Evolutionary conservation across 1,140 invertebrate species (phyloP).

Genomic region (Drosophila tristis): DNA sequence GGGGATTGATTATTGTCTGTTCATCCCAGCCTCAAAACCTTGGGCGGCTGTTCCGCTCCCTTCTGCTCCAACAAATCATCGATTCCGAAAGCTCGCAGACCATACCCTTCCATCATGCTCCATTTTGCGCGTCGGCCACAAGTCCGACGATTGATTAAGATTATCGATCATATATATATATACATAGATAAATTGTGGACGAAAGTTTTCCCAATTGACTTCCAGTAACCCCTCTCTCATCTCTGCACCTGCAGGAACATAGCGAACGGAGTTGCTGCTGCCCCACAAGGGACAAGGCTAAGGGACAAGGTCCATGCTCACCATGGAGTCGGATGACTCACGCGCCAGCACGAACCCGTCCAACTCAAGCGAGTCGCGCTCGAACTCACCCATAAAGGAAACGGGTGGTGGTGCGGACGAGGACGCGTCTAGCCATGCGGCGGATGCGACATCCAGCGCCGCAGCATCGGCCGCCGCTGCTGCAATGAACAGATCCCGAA

Average conservation of each 20-base stretch:
- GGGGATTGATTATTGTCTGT: too few species aligned
- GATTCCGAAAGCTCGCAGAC: too few species aligned
- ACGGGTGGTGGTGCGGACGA: conserved; percentile 12
- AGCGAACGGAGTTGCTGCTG: conserved; percentile 11
- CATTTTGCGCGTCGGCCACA: too few species aligned
- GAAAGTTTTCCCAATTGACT: too few species aligned
- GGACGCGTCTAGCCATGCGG: background rate
- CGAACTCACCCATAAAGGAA: conserved; percentile 52
- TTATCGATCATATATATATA: too few species aligned
- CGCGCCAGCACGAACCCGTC: conserved; percentile 48
- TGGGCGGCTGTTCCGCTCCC: too few species aligned
- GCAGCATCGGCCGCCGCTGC: background rate
- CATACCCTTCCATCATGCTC: too few species aligned
- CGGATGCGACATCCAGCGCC: background rate
- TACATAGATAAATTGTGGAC: too few species aligned
- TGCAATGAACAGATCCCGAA: conserved; percentile 18
- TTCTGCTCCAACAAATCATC: too few species aligned
- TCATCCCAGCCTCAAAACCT: too few species aligned
- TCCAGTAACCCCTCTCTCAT: background rate
- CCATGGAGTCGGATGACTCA: conserved; percentile 76
- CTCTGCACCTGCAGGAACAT: conserved; percentile 52
- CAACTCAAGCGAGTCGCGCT: conserved; percentile 62
- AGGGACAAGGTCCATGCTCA: conserved; percentile 58
- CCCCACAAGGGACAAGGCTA: conserved; percentile 13
- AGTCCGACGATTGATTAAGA: too few species aligned